Evolutionary conservation across 2,888 invertebrate species (phyloP).

Genomic region (Polietes domitor): DNA sequence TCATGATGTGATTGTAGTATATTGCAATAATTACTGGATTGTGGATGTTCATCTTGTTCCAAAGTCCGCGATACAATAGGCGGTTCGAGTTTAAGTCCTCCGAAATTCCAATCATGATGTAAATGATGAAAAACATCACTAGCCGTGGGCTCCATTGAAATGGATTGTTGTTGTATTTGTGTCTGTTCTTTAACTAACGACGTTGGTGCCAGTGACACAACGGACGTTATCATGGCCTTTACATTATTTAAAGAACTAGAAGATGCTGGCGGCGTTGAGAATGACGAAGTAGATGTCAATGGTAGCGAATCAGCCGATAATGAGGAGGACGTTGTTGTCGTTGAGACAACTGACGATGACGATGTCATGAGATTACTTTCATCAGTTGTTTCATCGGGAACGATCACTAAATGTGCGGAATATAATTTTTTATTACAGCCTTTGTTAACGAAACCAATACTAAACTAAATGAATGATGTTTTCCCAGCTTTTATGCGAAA

Average conservation of each 20-base stretch:
- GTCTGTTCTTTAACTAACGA: slow-evolving; percentile 51
- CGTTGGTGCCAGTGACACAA: slow-evolving; percentile 70
- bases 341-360: slow-evolving; percentile 14
- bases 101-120: slow-evolving; percentile 80
- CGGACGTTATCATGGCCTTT: slow-evolving; percentile 71
- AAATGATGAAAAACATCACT: slow-evolving; percentile 79
- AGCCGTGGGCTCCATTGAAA: slow-evolving; percentile 67
- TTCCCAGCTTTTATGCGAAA: background rate
- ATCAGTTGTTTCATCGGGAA: slow-evolving; percentile 69
- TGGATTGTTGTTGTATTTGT: slow-evolving; percentile 40
- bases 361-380: slow-evolving; percentile 65
- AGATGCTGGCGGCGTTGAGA: slow-evolving; percentile 72
- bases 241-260: slow-evolving; percentile 70
- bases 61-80: background rate
- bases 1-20: slow-evolving; percentile 68
- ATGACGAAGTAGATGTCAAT: slow-evolving; percentile 70
- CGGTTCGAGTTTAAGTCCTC: slow-evolving; percentile 73
- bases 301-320: slow-evolving; percentile 68
- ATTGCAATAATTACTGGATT: slow-evolving; percentile 65
- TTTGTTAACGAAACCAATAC: background rate
- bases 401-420: slow-evolving; percentile 58
- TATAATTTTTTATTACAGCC: background rate
- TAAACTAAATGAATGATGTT: background rate
- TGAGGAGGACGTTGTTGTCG: slow-evolving; percentile 50
- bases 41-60: slow-evolving; percentile 52